These are phyloP conservation scores for Borostomias antarcticus DNA, from an alignment of 2,797 vertebrate species.

Conservation along the genomic window DNA sequence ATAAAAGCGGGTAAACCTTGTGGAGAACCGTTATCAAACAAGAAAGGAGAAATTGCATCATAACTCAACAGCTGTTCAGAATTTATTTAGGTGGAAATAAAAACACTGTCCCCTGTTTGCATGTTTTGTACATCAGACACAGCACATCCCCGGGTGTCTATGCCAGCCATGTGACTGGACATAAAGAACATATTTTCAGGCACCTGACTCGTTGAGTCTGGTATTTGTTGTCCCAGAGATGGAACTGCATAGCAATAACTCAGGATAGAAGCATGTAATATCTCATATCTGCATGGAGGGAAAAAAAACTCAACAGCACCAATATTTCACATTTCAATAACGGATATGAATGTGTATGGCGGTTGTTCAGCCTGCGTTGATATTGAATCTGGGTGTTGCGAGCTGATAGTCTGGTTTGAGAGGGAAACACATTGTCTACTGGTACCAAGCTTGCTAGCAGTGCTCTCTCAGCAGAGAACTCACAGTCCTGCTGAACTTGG, in stretches of 20 bases:
- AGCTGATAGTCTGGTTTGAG: constrained; percentile 17
- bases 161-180: background rate
- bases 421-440: constrained; percentile 30
- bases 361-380: constrained; percentile 21
- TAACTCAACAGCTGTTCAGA: constrained; percentile 14
- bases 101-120: background rate
- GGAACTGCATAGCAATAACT: constrained; percentile 6
- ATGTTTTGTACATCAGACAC: too few relatives aligned
- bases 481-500: constrained; percentile 27
- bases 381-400: background rate
- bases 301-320: background rate
- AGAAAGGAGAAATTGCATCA: constrained; percentile 13
- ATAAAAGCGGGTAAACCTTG: constrained; percentile 15
- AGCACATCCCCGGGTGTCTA: background rate
- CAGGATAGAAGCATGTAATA: constrained; percentile 4
- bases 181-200: constrained; percentile 6
- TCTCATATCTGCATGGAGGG: constrained; percentile 11
- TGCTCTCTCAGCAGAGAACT: constrained; percentile 41
- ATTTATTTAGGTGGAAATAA: constrained; percentile 16
- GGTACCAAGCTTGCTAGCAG: constrained; percentile 36
- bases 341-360: background rate
- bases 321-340: constrained; percentile 19
- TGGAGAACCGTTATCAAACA: constrained; percentile 2
- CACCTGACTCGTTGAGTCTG: background rate
- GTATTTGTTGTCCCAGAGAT: constrained; percentile 12